A percentile compares a stretch with the other conserved stretches of the same genome.
Evolutionary conservation across 2,797 vertebrate genomes (phyloP).

Genomic region (Phoeniculus purpureus): DNA sequence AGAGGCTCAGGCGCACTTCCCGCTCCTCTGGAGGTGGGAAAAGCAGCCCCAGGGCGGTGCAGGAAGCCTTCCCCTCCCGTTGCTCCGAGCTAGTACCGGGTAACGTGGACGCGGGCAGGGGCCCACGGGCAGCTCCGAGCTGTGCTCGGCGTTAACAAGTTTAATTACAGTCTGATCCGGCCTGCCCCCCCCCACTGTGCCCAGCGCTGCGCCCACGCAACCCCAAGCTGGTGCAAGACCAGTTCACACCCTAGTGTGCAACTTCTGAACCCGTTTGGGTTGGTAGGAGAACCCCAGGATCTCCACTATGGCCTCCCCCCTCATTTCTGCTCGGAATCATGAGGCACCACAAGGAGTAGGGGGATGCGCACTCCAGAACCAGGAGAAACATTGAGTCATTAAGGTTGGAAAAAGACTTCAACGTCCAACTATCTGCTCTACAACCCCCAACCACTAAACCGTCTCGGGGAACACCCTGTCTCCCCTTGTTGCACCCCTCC

Average conservation of each 20-base stretch:
- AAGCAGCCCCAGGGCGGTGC: neutral
- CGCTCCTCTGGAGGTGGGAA: neutral
- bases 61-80: neutral
- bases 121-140: neutral
- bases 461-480: too few species aligned
- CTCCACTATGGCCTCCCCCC: neutral
- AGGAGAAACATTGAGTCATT: neutral
- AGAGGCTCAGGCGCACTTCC: neutral
- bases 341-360: constrained; percentile 22
- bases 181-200: neutral
- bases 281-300: neutral
- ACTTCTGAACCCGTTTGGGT: accelerated
- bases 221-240: neutral
- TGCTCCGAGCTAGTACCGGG: too few species aligned
- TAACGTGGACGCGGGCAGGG: too few species aligned
- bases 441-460: too few species aligned
- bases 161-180: neutral
- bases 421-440: too few species aligned
- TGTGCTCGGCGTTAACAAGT: neutral
- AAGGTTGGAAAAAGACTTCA: too few species aligned
- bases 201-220: neutral
- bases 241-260: neutral
- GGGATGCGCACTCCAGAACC: constrained; percentile 11
- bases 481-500: too few species aligned
- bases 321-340: constrained; percentile 50